Percentiles rank a stretch among this genome's conserved stretches.
These are phyloP conservation scores for Eugnorisma glareosa DNA, from an alignment of 2,888 invertebrate genomes.

Conservation along the genomic window DNA sequence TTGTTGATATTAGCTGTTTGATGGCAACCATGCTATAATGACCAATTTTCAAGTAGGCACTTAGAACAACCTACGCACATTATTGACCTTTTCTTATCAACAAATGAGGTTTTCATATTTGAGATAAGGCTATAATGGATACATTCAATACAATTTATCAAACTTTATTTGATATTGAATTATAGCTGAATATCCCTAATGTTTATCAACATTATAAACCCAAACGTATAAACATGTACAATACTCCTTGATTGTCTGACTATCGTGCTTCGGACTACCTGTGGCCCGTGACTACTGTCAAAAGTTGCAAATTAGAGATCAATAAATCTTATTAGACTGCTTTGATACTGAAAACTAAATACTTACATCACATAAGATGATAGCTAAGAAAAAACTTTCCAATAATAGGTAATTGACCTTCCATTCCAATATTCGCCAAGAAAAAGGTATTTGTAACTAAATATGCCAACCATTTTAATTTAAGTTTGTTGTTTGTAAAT, in stretches of 20 bases:
- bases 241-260: no score
- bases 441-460: neutral
- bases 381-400: neutral
- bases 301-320: neutral
- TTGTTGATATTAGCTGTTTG: neutral
- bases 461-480: neutral
- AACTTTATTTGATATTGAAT: constrained; percentile 12
- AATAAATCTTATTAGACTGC: neutral
- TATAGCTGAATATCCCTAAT: neutral
- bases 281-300: neutral
- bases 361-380: neutral
- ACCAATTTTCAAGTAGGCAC: constrained; percentile 8
- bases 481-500: neutral
- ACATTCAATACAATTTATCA: constrained; percentile 34
- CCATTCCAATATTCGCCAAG: neutral
- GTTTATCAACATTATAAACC: neutral
- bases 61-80: constrained; percentile 17
- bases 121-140: constrained; percentile 52
- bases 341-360: neutral
- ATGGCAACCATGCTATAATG: neutral
- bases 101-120: constrained; percentile 43
- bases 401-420: neutral
- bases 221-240: no score
- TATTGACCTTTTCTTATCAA: constrained; percentile 52
- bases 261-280: no score